Conservation (phyloP, 2,888 invertebrate genomes). For the Fabriciana adippe region DNA sequence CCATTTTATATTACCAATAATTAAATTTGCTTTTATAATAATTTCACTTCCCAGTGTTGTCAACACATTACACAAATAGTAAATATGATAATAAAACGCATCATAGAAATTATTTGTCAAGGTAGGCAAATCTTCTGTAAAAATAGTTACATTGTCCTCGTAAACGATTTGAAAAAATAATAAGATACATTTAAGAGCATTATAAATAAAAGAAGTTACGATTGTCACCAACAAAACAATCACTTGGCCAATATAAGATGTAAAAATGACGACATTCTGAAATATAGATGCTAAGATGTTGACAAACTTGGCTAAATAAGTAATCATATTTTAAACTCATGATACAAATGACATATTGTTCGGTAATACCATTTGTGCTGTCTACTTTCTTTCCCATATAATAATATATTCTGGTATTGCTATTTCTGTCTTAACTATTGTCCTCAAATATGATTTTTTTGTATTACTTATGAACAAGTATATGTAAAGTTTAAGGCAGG, state of each 20-base stretch:
- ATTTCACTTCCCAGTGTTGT: slow-evolving; percentile 45
- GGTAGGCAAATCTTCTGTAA: slow-evolving; percentile 68
- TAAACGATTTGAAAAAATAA: slow-evolving; percentile 69
- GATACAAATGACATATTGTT: background rate
- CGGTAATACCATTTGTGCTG: too few species aligned
- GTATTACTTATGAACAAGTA: too few species aligned
- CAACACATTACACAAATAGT: slow-evolving; percentile 48
- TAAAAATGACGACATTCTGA: slow-evolving; percentile 55
- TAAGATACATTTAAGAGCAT: slow-evolving; percentile 49
- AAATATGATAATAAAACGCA: slow-evolving; percentile 36
- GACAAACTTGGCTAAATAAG: slow-evolving; percentile 62
- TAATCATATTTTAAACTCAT: slow-evolving; percentile 59
- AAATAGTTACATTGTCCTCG: slow-evolving; percentile 67
- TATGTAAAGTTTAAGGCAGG: too few species aligned
- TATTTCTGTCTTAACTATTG: too few species aligned
- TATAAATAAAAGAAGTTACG: slow-evolving; percentile 48
- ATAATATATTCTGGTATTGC: too few species aligned
- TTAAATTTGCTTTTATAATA: slow-evolving; percentile 45
- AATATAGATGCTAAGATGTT: slow-evolving; percentile 57
- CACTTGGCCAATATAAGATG: slow-evolving; percentile 65
- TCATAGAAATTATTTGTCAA: slow-evolving; percentile 38
- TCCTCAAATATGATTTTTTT: too few species aligned
- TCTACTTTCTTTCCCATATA: too few species aligned
- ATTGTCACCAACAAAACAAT: slow-evolving; percentile 59
- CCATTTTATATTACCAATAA: slow-evolving; percentile 49